Evolutionary conservation across 2,888 invertebrate genomes (phyloP).

Genomic region (Cordylochernes scorpioides): DNA sequence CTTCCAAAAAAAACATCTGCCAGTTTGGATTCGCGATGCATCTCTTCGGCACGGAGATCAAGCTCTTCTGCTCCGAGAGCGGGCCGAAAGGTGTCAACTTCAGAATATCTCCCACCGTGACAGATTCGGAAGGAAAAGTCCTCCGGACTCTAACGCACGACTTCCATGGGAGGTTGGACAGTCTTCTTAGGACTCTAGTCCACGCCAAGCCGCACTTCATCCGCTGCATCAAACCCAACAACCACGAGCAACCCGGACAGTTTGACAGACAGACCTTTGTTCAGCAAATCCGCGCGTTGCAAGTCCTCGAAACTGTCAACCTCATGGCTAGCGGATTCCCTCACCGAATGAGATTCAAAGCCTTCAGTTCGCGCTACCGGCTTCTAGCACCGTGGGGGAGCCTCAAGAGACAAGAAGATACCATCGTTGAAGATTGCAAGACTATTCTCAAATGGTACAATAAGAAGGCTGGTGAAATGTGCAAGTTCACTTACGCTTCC

Average conservation of each 20-base stretch:
- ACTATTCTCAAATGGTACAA: no score
- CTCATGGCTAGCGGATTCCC: constrained; percentile 80
- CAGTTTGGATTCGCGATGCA: constrained; percentile 87
- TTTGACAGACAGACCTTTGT: constrained; percentile 61
- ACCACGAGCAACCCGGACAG: constrained; percentile 43
- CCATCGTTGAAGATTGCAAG: constrained; percentile 36
- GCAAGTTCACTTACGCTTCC: no score
- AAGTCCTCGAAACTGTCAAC: constrained; percentile 77
- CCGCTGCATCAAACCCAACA: constrained; percentile 60
- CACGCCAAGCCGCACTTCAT: constrained; percentile 85
- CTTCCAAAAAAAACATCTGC: constrained; percentile 62
- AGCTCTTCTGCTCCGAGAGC: constrained; percentile 29
- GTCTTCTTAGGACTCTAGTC: constrained; percentile 61
- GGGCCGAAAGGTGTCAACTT: constrained; percentile 53
- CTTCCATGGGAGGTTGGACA: constrained; percentile 75
- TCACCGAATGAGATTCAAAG: constrained; percentile 77
- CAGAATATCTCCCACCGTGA: constrained; percentile 63
- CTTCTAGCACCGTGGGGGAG: constrained; percentile 48
- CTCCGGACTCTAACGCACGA: constrained; percentile 84
- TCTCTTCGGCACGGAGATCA: constrained; percentile 70
- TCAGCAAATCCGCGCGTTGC: constrained; percentile 59
- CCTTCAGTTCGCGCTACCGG: constrained; percentile 59
- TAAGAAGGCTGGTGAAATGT: no score
- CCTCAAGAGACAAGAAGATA: constrained; percentile 20
- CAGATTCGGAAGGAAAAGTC: constrained; percentile 36